A percentile compares a stretch with the other conserved stretches of the same genome.
phyloP scores from a whole-genome alignment of 2,888 invertebrate genomes.

The Coleophora deauratella region DNA sequence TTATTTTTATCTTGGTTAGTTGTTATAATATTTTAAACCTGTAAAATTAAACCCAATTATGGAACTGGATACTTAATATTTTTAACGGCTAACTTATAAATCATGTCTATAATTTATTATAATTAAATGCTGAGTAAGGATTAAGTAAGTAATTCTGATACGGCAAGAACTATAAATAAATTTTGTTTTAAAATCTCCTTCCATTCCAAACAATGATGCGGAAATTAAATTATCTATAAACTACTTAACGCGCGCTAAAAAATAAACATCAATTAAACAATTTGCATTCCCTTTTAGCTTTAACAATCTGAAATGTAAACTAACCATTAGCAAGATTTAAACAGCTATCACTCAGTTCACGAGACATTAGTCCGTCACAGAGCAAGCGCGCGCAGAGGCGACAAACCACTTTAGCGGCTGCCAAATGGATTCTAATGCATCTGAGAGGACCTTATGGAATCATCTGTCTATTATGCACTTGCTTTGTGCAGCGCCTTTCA shows the following conservation, averaged over 20 bases:
- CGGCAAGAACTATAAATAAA: too few species aligned
- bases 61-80: too few species aligned
- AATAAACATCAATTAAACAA: neutral
- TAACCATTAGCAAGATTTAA: conserved; percentile 1
- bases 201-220: too few species aligned
- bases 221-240: neutral
- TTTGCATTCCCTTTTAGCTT: neutral
- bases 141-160: too few species aligned
- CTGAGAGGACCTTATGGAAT: conserved; percentile 49
- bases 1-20: too few species aligned
- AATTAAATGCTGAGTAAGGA: too few species aligned
- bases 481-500: conserved; percentile 59
- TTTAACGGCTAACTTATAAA: too few species aligned
- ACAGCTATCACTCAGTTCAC: conserved; percentile 2
- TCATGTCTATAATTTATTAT: too few species aligned
- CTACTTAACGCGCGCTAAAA: too few species aligned
- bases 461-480: conserved; percentile 68
- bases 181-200: too few species aligned
- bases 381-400: conserved; percentile 17
- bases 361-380: conserved; percentile 12
- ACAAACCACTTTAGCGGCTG: conserved; percentile 14
- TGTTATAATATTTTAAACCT: too few species aligned
- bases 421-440: conserved; percentile 61
- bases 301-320: conserved; percentile 4
- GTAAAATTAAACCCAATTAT: too few species aligned